Conservation (phyloP, 1,140 invertebrate species). For the Platyscapa corneri region DNA sequence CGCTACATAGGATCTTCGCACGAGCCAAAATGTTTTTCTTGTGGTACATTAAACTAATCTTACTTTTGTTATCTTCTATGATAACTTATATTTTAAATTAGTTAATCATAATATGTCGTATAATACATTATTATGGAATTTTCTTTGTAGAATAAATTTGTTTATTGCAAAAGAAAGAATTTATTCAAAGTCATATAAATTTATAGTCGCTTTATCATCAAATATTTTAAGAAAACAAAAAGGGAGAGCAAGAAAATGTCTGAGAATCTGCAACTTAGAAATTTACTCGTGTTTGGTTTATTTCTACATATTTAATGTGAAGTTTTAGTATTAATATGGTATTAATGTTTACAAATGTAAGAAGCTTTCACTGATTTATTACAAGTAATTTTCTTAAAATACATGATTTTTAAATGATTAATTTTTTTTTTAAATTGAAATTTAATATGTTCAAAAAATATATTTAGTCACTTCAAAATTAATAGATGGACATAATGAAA, state of each 20-base stretch:
- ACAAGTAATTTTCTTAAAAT: no score
- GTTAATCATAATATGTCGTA: background rate
- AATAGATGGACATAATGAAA: no score
- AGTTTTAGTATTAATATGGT: background rate
- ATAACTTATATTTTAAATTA: no score
- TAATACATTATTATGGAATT: background rate
- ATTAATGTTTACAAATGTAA: background rate
- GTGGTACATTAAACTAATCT: background rate
- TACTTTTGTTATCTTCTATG: background rate
- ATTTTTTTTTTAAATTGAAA: no score
- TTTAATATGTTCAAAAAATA: no score
- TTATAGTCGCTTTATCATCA: background rate
- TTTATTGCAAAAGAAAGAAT: background rate
- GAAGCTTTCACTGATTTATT: no score
- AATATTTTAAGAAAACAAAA: conserved; percentile 29
- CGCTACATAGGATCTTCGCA: conserved; percentile 8
- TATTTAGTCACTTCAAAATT: no score
- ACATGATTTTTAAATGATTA: no score
- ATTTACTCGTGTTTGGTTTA: conserved; percentile 31
- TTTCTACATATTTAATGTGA: background rate
- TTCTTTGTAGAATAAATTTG: background rate
- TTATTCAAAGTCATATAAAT: background rate
- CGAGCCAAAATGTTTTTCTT: conserved; percentile 32
- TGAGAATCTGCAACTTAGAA: conserved; percentile 33
- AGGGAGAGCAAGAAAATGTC: conserved; percentile 34